Conservation (phyloP, 2,113 vertebrate species). For the Corythornis vintsioides region DNA sequence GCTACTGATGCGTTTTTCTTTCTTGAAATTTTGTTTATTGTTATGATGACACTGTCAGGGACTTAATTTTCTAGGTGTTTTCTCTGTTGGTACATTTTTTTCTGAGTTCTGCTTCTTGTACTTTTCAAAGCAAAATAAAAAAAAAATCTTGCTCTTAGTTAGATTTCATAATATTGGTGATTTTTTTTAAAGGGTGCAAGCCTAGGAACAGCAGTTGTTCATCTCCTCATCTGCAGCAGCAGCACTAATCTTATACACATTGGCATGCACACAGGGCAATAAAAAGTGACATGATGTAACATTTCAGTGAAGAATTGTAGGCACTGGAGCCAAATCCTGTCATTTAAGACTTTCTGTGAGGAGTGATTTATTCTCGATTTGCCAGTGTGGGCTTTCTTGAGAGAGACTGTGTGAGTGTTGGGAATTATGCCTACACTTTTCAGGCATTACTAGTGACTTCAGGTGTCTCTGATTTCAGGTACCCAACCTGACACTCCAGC, state of each 20-base stretch:
- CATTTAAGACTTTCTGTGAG: conserved; percentile 43
- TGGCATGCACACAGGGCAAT: conserved; percentile 17
- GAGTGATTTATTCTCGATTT: conserved; percentile 30
- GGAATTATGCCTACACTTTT: conserved; percentile 9
- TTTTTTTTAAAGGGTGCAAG: not conserved
- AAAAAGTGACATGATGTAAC: conserved; percentile 15
- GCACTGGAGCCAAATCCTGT: conserved; percentile 9
- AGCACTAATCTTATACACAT: conserved; percentile 27
- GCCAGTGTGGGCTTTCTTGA: conserved; percentile 14
- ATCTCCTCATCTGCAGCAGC: conserved; percentile 20
- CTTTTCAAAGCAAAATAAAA: not conserved
- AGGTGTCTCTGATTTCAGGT: conserved; percentile 6
- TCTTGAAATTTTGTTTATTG: not conserved
- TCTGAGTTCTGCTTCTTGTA: not conserved
- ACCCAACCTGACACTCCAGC: not conserved
- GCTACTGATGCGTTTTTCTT: not conserved
- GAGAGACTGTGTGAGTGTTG: not conserved
- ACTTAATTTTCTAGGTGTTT: not conserved
- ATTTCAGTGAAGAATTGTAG: conserved; percentile 39
- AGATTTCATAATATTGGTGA: conserved; percentile 16
- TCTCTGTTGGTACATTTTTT: not conserved
- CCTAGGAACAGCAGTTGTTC: not conserved
- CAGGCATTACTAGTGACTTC: not conserved
- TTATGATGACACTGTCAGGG: not conserved
- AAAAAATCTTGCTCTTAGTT: not conserved